Percentiles rank a stretch among this genome's conserved stretches.
These are phyloP conservation scores for Actinopyga echinites DNA, from an alignment of 53 echinoderm and acorn worm species.

Conservation along the genomic window DNA sequence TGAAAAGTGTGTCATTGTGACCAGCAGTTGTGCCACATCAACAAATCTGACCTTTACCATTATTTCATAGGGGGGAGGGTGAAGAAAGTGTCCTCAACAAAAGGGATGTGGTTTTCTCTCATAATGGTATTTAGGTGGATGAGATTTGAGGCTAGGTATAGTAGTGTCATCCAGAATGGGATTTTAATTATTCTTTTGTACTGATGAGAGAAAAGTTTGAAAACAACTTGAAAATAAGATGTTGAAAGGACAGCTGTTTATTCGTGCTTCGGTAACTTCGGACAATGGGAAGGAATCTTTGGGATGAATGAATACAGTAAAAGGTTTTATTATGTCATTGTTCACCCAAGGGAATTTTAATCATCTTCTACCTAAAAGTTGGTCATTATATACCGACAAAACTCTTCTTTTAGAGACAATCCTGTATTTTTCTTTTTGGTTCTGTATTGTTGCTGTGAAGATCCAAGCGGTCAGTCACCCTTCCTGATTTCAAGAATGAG, in stretches of 20 bases:
- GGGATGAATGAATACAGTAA: background rate
- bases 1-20: no score
- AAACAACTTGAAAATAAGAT: background rate
- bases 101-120: no score
- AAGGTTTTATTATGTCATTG: background rate
- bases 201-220: conserved; percentile 7
- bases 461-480: conserved; percentile 25
- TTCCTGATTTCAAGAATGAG: background rate
- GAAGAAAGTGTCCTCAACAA: no score
- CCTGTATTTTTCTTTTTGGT: background rate
- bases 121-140: no score
- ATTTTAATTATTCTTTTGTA: conserved; percentile 35
- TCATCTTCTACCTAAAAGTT: background rate
- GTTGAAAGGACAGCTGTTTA: background rate
- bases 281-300: background rate
- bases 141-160: no score
- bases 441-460: background rate
- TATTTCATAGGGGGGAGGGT: no score
- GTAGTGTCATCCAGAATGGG: background rate
- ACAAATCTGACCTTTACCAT: no score
- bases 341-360: background rate
- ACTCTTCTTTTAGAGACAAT: background rate
- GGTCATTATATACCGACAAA: no score
- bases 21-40: no score
- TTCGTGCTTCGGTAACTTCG: background rate